Evolutionary conservation across 2,888 invertebrate genomes (phyloP), one percentile per base, ranked within the genome.

Genomic region (Drosophila testacea): DNA sequence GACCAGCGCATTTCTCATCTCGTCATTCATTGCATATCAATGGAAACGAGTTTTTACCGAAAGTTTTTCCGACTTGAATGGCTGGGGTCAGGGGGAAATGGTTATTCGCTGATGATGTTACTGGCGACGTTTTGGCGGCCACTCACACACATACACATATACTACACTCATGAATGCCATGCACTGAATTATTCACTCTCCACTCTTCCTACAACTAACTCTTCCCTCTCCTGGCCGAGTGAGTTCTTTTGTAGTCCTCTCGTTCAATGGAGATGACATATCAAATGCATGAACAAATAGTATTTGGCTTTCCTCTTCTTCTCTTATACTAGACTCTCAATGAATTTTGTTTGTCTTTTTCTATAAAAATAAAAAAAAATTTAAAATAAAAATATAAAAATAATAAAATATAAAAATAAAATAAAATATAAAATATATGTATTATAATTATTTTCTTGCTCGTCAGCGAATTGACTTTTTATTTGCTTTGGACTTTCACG

Each of bases 11-110:
- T 62, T 66, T 52, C 56, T 55, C 59, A 64, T 48, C 38, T 52
- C 48, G 30, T 51, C 47, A 41, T 68, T 82, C 80, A 83, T 69
- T 85, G 83, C 86, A 85, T 82, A 82, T 88, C 88, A 85, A 88
- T 88, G 77, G 66, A 77, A 88, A 73, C 77, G 71, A 75, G 88
- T 74, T 79, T 85, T 69, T 77, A 65, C 69, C 65, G 50, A 69
- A 78, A 81, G 56, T 67, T 74, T 63, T 39, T 59, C 44, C 41
- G 52, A 66, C 47, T 67, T 61, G 42, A 55, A 38, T 47, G 47
- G 16, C 10, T 36, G 6, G 6, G 9, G 6, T 11, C 11, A 10
- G 42, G 11, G 32, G n/a, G 30, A 36, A 6, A 32, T 54, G 54
- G 34, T n/a, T 48, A 54, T 39, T 42, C 32, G 61, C 47, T 79